Evolutionary conservation across 2,888 invertebrate species (phyloP).

Genomic region (Macrophya annulata): DNA sequence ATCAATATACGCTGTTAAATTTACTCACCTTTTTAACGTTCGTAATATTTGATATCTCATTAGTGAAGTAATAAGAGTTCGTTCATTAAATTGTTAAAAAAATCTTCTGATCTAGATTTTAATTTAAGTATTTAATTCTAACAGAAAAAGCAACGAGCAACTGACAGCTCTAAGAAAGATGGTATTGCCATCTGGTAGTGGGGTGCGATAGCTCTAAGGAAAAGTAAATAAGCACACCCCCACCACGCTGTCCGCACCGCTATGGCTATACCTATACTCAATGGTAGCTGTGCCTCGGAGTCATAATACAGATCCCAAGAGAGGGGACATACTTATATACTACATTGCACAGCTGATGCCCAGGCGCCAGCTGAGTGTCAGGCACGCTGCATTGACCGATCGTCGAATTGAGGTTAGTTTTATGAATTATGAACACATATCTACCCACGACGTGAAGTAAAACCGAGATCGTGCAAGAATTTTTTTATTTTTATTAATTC

Average conservation of each 20-base stretch:
- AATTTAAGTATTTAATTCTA: neutral
- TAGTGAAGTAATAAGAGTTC: constrained; percentile 51
- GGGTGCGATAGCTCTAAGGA: too few relatives aligned
- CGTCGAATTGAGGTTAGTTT: constrained; percentile 1
- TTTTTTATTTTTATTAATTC: neutral
- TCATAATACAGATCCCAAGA: too few relatives aligned
- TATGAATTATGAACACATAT: neutral
- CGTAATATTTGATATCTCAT: constrained; percentile 66
- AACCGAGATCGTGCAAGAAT: neutral
- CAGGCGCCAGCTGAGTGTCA: neutral
- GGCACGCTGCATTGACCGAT: neutral
- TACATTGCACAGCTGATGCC: too few relatives aligned
- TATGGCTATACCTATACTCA: too few relatives aligned
- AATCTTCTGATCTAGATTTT: neutral
- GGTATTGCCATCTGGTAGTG: too few relatives aligned
- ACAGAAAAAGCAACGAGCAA: neutral
- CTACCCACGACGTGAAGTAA: neutral
- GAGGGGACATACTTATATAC: too few relatives aligned
- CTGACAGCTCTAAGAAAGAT: constrained; percentile 8
- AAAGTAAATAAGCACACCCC: too few relatives aligned
- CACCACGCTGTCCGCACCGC: too few relatives aligned
- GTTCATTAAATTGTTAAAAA: neutral
- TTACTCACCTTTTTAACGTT: constrained; percentile 64
- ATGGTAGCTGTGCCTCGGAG: too few relatives aligned
- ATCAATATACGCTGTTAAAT: neutral